Conservation (phyloP, 2,888 invertebrate genomes). For the Parascotia fuliginaria region DNA sequence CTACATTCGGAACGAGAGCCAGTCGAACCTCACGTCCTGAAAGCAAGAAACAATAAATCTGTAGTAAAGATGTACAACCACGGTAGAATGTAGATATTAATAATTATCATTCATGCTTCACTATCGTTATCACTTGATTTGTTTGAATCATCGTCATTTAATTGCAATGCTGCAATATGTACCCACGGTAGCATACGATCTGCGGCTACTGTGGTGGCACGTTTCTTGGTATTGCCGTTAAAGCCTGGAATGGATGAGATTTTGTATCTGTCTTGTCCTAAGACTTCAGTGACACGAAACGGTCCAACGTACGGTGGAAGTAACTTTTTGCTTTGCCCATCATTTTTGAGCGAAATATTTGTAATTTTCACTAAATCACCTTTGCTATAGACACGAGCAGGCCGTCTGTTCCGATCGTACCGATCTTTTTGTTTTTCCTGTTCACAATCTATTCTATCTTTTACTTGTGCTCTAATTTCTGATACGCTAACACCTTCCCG, state of each 20-base stretch:
- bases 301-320: not conserved
- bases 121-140: no score
- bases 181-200: not conserved
- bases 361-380: slow-evolving; percentile 4
- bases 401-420: not conserved
- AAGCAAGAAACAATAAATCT: no score
- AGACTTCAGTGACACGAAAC: not conserved
- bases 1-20: no score
- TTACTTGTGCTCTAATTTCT: not conserved
- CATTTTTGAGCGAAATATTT: slow-evolving; percentile 8
- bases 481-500: not conserved
- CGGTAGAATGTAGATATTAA: no score
- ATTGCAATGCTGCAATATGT: not conserved
- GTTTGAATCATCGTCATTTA: not conserved
- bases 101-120: no score
- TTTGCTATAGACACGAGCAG: not conserved
- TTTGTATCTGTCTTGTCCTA: slow-evolving; percentile 3
- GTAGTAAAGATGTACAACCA: no score
- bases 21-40: no score
- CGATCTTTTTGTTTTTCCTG: slow-evolving; percentile 1
- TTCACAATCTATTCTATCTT: not conserved
- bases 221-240: not conserved
- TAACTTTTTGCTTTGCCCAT: slow-evolving; percentile 3
- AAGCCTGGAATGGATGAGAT: not conserved
- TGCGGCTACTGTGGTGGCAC: not conserved